A percentile compares a stretch with the other conserved stretches of the same genome.
phyloP scores from a whole-genome alignment of 2,888 invertebrate genomes.

The Anodontia alba region DNA sequence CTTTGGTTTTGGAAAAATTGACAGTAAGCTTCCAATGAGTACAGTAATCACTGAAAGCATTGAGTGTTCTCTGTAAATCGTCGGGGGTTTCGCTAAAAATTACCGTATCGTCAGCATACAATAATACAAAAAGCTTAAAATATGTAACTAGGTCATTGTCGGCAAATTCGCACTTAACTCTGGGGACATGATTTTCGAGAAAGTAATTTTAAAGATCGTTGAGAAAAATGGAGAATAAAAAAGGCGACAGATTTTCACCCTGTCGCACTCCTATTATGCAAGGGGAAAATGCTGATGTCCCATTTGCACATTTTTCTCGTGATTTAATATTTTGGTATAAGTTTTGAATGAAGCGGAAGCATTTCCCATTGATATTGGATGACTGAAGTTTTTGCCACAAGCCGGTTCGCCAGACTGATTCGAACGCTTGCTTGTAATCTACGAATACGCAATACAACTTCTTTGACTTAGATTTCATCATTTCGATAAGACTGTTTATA shows the following conservation, averaged over 20 bases:
- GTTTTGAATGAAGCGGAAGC: not conserved
- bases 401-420: slow-evolving; percentile 21
- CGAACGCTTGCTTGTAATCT: slow-evolving; percentile 25
- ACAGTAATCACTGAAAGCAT: slow-evolving; percentile 30
- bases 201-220: slow-evolving; percentile 21
- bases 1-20: slow-evolving; percentile 23
- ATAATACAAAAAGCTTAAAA: slow-evolving; percentile 12
- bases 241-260: slow-evolving; percentile 16
- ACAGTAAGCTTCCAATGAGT: slow-evolving; percentile 31
- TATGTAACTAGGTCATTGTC: not conserved
- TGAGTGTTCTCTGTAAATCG: slow-evolving; percentile 7
- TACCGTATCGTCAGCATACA: slow-evolving; percentile 42
- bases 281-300: not conserved
- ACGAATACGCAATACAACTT: slow-evolving; percentile 20
- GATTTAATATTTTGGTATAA: slow-evolving; percentile 19
- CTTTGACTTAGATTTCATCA: not conserved
- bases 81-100: slow-evolving; percentile 22
- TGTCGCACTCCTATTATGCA: slow-evolving; percentile 9
- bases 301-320: not conserved
- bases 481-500: slow-evolving; percentile 15
- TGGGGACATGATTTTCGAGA: not conserved
- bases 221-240: slow-evolving; percentile 16
- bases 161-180: not conserved
- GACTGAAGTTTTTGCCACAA: slow-evolving; percentile 29
- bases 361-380: slow-evolving; percentile 13